phyloP scores from a whole-genome alignment of 2,113 vertebrate species.

The Ailuropoda melanoleuca region DNA sequence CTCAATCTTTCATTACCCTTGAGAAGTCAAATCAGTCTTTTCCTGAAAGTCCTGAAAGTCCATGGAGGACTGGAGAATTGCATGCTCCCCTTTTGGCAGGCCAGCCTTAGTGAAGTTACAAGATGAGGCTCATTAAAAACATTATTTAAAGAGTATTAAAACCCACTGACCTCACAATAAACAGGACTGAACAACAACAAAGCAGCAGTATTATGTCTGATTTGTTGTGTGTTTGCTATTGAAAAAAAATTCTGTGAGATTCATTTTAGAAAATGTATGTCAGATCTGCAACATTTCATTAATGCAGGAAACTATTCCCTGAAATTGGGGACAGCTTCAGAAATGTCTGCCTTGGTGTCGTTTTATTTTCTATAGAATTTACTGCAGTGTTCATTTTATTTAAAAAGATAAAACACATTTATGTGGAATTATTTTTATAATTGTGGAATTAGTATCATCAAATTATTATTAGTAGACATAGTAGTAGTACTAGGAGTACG shows the following conservation, averaged over 20 bases:
- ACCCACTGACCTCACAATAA: background rate
- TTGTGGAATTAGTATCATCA: background rate
- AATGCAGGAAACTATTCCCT: background rate
- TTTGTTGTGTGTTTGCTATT: background rate
- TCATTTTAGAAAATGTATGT: background rate
- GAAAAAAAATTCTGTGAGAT: background rate
- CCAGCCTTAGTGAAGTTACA: background rate
- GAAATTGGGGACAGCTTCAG: background rate
- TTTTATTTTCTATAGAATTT: background rate
- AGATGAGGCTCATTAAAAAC: background rate
- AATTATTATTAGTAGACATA: background rate
- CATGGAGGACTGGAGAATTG: background rate
- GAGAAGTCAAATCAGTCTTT: constrained; percentile 35
- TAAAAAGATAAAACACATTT: background rate
- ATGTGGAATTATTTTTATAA: background rate
- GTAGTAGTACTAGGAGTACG: background rate
- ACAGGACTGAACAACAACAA: background rate
- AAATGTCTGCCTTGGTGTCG: background rate
- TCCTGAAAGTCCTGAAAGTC: background rate
- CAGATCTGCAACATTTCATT: background rate
- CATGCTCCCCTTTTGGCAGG: background rate
- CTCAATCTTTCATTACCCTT: constrained; percentile 1
- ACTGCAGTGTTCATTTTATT: background rate
- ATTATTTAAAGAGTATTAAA: background rate
- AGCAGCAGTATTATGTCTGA: background rate